phyloP scores from a whole-genome alignment of 2,888 invertebrate species.

The Drosophila colorata region DNA sequence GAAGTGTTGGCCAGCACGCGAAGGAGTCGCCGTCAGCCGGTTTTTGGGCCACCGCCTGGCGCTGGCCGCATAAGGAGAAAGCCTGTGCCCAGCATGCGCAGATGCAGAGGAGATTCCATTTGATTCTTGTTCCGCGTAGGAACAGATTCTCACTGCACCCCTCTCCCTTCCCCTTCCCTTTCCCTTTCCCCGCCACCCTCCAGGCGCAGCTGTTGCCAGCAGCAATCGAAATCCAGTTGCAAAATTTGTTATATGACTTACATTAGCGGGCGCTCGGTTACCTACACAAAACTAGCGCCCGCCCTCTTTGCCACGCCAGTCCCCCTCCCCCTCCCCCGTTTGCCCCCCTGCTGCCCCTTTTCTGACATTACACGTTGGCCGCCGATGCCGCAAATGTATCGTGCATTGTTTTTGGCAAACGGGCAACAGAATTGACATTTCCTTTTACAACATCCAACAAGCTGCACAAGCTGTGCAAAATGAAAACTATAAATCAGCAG shows the following conservation, averaged over 20 bases:
- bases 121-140: conserved; percentile 50
- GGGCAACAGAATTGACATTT: conserved; percentile 79
- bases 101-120: conserved; percentile 38
- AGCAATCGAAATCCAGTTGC: conserved; percentile 50
- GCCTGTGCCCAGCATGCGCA: conserved; percentile 43
- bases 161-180: not conserved
- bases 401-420: conserved; percentile 76
- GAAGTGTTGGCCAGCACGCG: conserved; percentile 76
- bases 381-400: conserved; percentile 63
- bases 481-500: conserved; percentile 79
- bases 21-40: conserved; percentile 54
- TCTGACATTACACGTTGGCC: conserved; percentile 49
- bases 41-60: conserved; percentile 55
- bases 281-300: conserved; percentile 24
- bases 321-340: not conserved
- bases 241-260: conserved; percentile 75
- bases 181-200: not conserved
- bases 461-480: conserved; percentile 72
- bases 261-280: conserved; percentile 60
- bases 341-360: not conserved
- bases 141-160: conserved; percentile 34
- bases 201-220: conserved; percentile 24
- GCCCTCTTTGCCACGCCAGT: conserved; percentile 5
- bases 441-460: conserved; percentile 80
- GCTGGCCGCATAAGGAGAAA: conserved; percentile 68